Conservation (phyloP, 2,797 vertebrate species). For the Sciurus vulgaris region DNA sequence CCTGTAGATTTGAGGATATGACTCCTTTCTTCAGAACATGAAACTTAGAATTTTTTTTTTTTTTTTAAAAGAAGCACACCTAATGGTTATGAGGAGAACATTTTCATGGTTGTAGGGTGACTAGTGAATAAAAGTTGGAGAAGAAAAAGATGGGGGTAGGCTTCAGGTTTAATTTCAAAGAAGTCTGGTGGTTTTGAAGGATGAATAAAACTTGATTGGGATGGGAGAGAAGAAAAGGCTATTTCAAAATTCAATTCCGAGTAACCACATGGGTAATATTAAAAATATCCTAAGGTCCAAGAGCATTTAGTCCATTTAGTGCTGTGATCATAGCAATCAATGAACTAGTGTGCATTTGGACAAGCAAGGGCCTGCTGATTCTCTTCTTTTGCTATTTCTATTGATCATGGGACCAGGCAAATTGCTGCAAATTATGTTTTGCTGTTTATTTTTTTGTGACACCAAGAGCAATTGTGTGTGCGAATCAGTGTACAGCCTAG, state of each 20-base stretch:
- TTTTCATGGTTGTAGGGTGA: neutral
- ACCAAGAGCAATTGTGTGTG: constrained; percentile 1
- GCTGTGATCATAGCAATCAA: neutral
- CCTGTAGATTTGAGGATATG: neutral
- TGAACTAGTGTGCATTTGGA: neutral
- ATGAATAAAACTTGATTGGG: constrained; percentile 13
- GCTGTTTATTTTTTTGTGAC: constrained; percentile 25
- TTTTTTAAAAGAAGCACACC: neutral
- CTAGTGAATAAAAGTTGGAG: neutral
- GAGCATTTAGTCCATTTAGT: constrained; percentile 26
- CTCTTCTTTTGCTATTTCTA: constrained; percentile 56
- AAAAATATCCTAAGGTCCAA: constrained; percentile 35
- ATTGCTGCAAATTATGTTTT: constrained; percentile 66
- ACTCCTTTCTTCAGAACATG: neutral
- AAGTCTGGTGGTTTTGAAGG: neutral
- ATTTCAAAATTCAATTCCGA: constrained; percentile 12
- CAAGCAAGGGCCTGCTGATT: neutral
- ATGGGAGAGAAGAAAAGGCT: neutral
- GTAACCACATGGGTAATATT: neutral
- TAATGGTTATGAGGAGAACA: neutral
- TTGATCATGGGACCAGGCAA: neutral
- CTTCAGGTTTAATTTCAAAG: constrained; percentile 7
- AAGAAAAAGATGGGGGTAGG: neutral
- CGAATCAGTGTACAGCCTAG: neutral
- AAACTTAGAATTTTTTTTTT: neutral